These are phyloP conservation scores for Mystacornis crossleyi DNA, from an alignment of 2,113 vertebrate species.

Conservation along the genomic window DNA sequence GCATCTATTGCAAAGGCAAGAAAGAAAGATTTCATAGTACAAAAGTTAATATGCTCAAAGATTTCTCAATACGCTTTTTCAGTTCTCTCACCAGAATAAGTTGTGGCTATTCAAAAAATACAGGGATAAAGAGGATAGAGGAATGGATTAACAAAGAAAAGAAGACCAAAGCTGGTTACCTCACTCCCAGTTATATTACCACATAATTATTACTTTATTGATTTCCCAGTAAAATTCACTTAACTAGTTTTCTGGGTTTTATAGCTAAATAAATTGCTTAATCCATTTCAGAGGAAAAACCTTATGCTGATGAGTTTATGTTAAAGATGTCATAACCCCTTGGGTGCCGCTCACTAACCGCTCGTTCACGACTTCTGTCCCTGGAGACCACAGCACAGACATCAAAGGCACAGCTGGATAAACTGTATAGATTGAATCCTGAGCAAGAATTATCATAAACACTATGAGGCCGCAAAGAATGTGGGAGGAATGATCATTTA, in stretches of 20 bases:
- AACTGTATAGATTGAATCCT: slow-evolving; percentile 37
- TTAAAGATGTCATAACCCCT: slow-evolving; percentile 48
- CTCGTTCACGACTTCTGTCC: slow-evolving; percentile 17
- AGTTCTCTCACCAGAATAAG: slow-evolving; percentile 59
- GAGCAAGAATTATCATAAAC: slow-evolving; percentile 57
- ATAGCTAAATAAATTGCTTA: slow-evolving; percentile 77
- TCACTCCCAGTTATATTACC: not conserved
- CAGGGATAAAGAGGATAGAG: not conserved
- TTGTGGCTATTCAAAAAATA: slow-evolving; percentile 68
- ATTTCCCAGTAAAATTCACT: slow-evolving; percentile 77
- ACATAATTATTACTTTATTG: slow-evolving; percentile 39
- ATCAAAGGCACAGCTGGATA: slow-evolving; percentile 71
- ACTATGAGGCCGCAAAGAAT: slow-evolving; percentile 41
- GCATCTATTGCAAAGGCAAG: not conserved
- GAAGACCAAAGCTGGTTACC: not conserved
- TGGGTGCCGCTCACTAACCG: slow-evolving; percentile 27
- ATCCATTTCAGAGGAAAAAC: slow-evolving; percentile 66
- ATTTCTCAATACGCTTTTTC: not conserved
- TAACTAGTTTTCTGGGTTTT: slow-evolving; percentile 74
- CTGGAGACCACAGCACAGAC: slow-evolving; percentile 47
- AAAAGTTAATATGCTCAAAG: slow-evolving; percentile 6
- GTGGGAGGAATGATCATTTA: slow-evolving; percentile 36
- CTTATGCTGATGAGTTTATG: slow-evolving; percentile 51
- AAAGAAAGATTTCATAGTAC: slow-evolving; percentile 22
- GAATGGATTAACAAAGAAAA: slow-evolving; percentile 8